These are phyloP conservation scores for Chrysina gloriosa DNA, from an alignment of 2,888 invertebrate genomes.

Conservation along the genomic window DNA sequence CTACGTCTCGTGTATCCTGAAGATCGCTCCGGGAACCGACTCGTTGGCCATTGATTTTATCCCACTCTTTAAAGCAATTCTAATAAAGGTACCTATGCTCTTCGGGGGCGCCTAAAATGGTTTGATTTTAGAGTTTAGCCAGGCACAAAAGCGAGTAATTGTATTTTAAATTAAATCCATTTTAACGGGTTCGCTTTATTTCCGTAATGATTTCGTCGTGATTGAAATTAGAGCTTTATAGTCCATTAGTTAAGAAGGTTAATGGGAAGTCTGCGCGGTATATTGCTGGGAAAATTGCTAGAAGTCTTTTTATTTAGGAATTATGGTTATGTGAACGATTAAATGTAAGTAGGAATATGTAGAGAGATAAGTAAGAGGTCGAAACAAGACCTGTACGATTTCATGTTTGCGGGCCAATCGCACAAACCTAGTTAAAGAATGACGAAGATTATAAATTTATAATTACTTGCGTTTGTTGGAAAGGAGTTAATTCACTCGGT, in stretches of 20 bases:
- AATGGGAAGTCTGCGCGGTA: neutral
- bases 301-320: no score
- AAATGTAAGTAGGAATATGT: no score
- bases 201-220: neutral
- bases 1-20: constrained; percentile 20
- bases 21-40: constrained; percentile 17
- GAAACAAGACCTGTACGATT: no score
- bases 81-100: constrained; percentile 27
- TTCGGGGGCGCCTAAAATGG: neutral
- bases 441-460: no score
- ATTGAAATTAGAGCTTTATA: neutral
- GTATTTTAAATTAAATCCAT: constrained; percentile 27
- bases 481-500: no score
- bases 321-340: no score
- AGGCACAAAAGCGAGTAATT: constrained; percentile 23
- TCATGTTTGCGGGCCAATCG: no score
- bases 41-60: constrained; percentile 31
- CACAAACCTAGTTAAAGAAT: no score
- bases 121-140: constrained; percentile 18
- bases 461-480: no score
- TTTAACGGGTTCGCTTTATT: constrained; percentile 11
- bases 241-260: neutral
- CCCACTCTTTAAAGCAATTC: constrained; percentile 4
- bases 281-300: no score
- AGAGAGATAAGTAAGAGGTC: no score